Evolutionary conservation across 2,113 vertebrate genomes (phyloP).

Genomic region (Daboia siamensis): DNA sequence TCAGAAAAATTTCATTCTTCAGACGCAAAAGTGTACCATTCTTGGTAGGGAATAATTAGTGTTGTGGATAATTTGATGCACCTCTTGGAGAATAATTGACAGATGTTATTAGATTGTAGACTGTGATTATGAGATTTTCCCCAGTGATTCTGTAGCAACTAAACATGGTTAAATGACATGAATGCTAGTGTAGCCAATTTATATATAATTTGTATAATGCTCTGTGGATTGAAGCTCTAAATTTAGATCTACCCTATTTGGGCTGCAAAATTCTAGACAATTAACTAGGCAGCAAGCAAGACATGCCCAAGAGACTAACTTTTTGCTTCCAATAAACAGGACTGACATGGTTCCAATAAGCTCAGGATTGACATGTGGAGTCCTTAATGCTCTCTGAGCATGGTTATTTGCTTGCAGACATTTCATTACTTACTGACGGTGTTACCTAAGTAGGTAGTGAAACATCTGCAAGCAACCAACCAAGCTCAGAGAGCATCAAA

Average conservation of each 20-base stretch:
- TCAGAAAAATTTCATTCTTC: background rate
- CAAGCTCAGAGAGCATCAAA: background rate
- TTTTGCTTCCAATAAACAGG: background rate
- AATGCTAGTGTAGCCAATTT: background rate
- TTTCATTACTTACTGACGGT: background rate
- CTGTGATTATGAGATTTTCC: background rate
- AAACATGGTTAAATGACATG: no score
- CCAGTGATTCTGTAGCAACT: background rate
- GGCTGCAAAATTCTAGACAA: background rate
- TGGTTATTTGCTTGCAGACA: background rate
- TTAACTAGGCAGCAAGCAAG: background rate
- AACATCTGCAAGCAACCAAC: background rate
- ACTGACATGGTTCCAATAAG: no score
- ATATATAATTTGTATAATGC: background rate
- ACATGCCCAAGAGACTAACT: background rate
- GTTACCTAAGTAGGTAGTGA: background rate
- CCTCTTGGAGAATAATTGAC: background rate
- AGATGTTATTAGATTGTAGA: background rate
- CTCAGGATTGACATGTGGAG: background rate
- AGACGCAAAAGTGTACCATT: background rate
- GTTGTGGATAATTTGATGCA: background rate
- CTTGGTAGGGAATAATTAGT: background rate
- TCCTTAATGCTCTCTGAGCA: background rate
- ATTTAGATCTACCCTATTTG: background rate
- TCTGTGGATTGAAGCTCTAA: background rate